A percentile compares a stretch with the other conserved stretches of the same genome.
These are phyloP conservation scores for Philhelius pedissequus DNA, from an alignment of 2,888 invertebrate genomes.

Conservation along the genomic window DNA sequence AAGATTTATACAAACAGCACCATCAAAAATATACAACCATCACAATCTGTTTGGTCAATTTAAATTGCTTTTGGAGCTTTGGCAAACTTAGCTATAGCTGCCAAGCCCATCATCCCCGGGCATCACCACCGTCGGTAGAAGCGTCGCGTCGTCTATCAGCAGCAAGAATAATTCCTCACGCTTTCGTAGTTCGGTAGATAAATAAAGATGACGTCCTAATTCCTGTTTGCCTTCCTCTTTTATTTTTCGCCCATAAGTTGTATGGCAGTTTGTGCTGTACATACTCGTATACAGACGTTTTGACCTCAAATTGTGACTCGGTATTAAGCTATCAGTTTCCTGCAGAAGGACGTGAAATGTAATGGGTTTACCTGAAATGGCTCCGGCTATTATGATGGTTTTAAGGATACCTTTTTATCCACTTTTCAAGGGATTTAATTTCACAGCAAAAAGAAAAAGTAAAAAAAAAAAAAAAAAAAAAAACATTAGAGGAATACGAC, in stretches of 20 bases:
- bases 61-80: conserved; percentile 36
- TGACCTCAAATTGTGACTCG: conserved; percentile 61
- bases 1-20: conserved; percentile 10
- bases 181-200: conserved; percentile 46
- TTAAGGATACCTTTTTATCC: conserved; percentile 65
- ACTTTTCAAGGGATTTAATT: conserved; percentile 67
- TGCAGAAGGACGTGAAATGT: conserved; percentile 63
- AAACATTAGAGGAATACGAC: not conserved
- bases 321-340: conserved; percentile 66
- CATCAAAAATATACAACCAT: not conserved
- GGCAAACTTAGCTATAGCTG: not conserved
- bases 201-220: conserved; percentile 56
- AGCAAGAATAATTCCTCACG: conserved; percentile 45
- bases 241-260: conserved; percentile 50
- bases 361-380: conserved; percentile 67
- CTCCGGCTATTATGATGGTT: conserved; percentile 65
- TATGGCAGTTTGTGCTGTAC: conserved; percentile 30
- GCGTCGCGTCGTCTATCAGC: not conserved
- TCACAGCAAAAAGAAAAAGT: conserved; percentile 13
- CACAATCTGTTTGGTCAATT: conserved; percentile 19
- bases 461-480: not conserved
- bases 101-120: not conserved
- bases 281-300: conserved; percentile 35
- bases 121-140: not conserved
- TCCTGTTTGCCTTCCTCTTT: conserved; percentile 48